phyloP scores from a whole-genome alignment of 53 echinoderm and acorn worm species.

The Echinarachnius parma region DNA sequence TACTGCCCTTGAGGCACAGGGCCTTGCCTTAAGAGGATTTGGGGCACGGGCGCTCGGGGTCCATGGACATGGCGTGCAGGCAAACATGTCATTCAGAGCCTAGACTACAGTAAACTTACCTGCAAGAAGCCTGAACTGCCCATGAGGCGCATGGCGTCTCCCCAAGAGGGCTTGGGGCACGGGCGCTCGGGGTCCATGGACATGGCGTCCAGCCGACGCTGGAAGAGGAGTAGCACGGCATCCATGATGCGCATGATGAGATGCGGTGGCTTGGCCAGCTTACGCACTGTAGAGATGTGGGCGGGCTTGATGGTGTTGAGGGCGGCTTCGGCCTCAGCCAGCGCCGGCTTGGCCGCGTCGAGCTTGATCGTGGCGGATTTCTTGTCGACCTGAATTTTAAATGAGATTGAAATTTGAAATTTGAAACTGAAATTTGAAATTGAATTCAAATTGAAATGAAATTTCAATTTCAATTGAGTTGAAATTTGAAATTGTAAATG shows the following conservation, averaged over 20 bases:
- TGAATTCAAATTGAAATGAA: no score
- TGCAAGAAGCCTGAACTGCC: constrained; percentile 58
- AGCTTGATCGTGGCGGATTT: constrained; percentile 71
- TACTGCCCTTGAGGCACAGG: constrained; percentile 85
- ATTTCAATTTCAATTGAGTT: no score
- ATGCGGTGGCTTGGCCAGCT: constrained; percentile 98
- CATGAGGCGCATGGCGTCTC: constrained; percentile 87
- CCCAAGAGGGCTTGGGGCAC: constrained; percentile 88
- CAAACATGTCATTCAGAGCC: no score
- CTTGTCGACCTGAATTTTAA: constrained; percentile 97
- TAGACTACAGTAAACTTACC: no score
- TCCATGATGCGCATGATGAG: constrained; percentile 99
- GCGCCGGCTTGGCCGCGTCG: constrained; percentile 89
- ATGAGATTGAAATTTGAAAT: no score
- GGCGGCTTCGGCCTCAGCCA: constrained; percentile 80
- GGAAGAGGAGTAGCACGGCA: constrained; percentile 90
- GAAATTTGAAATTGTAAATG: no score
- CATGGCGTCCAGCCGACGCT: constrained; percentile 63
- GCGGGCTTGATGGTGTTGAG: constrained; percentile 96
- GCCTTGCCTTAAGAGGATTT: constrained; percentile 89
- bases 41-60: constrained; percentile 88
- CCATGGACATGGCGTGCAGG: constrained; percentile 55
- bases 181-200: constrained; percentile 81
- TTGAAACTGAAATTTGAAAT: no score
- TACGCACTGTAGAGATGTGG: constrained; percentile 97